A percentile compares a stretch with the other conserved stretches of the same genome.
These are phyloP conservation scores for Dryococelus australis DNA, from an alignment of 2,888 invertebrate genomes.

Conservation along the genomic window DNA sequence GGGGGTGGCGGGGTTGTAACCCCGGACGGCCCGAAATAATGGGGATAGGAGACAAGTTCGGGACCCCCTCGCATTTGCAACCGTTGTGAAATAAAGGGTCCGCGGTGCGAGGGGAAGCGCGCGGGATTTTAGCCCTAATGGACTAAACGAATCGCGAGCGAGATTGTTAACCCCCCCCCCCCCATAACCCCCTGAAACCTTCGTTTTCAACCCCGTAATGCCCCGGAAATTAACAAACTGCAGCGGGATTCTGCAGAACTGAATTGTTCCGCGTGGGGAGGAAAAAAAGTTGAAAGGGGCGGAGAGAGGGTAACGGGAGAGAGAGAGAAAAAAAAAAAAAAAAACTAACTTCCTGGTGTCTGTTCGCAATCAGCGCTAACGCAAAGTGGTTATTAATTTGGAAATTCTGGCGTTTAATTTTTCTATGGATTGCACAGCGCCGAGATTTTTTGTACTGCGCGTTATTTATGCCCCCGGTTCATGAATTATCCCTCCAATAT, in stretches of 20 bases:
- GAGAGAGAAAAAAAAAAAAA: too few relatives aligned
- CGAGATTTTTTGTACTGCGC: too few relatives aligned
- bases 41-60: not conserved
- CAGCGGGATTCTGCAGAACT: not conserved
- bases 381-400: conserved; percentile 11
- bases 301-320: too few relatives aligned
- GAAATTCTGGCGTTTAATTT: conserved; percentile 10
- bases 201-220: not conserved
- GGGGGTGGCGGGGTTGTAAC: too few relatives aligned
- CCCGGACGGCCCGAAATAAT: not conserved
- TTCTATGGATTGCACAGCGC: not conserved
- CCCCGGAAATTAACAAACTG: conserved; percentile 11
- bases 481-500: too few relatives aligned
- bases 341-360: not conserved
- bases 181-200: not conserved
- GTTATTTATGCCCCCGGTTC: too few relatives aligned
- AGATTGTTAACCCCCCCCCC: not conserved
- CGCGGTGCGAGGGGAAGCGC: not conserved
- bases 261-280: not conserved
- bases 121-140: conserved; percentile 7
- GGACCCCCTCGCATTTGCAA: not conserved
- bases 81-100: not conserved
- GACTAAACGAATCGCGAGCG: conserved; percentile 16
- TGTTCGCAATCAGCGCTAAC: not conserved
- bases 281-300: not conserved